These are phyloP conservation scores for Ornithoptera alexandrae DNA, from an alignment of 2,888 invertebrate genomes.

Conservation along the genomic window DNA sequence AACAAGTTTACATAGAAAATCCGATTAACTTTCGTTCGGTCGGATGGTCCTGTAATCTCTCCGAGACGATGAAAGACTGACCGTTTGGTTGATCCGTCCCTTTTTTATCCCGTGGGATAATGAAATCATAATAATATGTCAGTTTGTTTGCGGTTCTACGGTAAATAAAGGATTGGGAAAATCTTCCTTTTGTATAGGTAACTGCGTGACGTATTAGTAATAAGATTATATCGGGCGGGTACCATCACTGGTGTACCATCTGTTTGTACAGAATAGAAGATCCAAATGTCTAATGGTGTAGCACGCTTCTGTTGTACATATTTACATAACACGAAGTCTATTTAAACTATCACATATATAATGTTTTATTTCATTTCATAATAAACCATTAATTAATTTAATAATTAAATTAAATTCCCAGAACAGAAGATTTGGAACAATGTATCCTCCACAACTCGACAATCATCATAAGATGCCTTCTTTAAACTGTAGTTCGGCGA, in stretches of 20 bases:
- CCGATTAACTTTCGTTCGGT: conserved; percentile 62
- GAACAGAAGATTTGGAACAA: too few relatives aligned
- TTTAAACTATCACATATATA: too few relatives aligned
- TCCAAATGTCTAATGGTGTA: conserved; percentile 13
- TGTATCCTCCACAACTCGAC: too few relatives aligned
- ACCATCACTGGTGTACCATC: conserved; percentile 25
- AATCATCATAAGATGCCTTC: too few relatives aligned
- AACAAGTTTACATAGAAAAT: conserved; percentile 67
- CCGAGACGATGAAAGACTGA: conserved; percentile 48
- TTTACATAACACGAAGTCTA: not conserved
- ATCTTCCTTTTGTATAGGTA: conserved; percentile 39
- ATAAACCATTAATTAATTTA: not conserved
- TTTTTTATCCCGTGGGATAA: conserved; percentile 51
- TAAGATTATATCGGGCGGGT: conserved; percentile 43
- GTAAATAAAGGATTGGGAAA: conserved; percentile 45
- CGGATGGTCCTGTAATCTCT: conserved; percentile 53
- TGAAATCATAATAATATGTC: conserved; percentile 44
- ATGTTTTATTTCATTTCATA: too few relatives aligned
- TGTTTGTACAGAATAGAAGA: conserved; percentile 16
- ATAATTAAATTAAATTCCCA: not conserved
- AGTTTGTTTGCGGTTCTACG: conserved; percentile 50
- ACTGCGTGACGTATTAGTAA: conserved; percentile 48
- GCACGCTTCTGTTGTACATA: conserved; percentile 20
- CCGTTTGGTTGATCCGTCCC: conserved; percentile 48
- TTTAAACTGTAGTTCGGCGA: too few relatives aligned